Evolutionary conservation across 2,797 vertebrate genomes (phyloP).

Genomic region (Botia almorhae): DNA sequence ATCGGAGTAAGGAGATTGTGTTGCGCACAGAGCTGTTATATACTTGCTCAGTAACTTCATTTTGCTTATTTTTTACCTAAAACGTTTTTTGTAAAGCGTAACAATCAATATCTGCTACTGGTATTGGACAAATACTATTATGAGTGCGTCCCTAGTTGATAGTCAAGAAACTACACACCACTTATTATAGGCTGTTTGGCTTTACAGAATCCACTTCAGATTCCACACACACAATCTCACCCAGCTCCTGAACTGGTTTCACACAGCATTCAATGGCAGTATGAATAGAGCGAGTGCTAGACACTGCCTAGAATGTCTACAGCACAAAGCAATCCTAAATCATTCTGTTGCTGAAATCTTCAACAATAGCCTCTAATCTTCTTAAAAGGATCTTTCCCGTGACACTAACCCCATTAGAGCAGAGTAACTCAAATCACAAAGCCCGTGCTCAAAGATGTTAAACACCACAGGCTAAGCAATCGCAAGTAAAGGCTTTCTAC

Average conservation of each 20-base stretch:
- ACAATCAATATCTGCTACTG: not conserved
- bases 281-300: not conserved
- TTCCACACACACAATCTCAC: not conserved
- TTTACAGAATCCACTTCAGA: not conserved
- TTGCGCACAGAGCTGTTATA: no score
- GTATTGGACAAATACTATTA: not conserved
- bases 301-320: conserved; percentile 8
- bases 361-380: conserved; percentile 56
- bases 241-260: not conserved
- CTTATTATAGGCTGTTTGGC: not conserved
- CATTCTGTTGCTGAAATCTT: conserved; percentile 39
- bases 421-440: conserved; percentile 58
- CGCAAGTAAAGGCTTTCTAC: conserved; percentile 43
- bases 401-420: conserved; percentile 63
- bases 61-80: no score
- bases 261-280: not conserved
- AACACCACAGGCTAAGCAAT: conserved; percentile 49
- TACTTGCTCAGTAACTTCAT: no score
- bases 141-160: not conserved
- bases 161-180: not conserved
- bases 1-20: no score
- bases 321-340: conserved; percentile 19
- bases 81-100: not conserved
- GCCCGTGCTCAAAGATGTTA: conserved; percentile 53
- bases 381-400: conserved; percentile 60